Base-by-base conservation (phyloP, 2,797 vertebrate genomes). In the Mallotus villosus region DNA sequence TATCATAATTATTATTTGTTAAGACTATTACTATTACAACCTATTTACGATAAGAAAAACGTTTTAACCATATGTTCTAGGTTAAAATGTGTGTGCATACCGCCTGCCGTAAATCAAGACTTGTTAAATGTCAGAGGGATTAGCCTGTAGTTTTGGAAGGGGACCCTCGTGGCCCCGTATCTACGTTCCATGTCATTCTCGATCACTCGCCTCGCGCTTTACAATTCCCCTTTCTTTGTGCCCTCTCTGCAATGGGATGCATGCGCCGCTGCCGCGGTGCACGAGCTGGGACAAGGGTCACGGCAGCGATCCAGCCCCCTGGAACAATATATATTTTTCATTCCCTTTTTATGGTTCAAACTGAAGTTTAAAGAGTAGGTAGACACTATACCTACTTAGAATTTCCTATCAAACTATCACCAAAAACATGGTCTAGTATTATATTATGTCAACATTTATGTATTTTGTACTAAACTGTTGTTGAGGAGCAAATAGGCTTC, bases 141-240 rank as follows among this genome's bases (percentile, higher is more conserved):
- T 81, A 84, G 80, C 78, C 77, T 78, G 53, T 41, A 67, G 77
- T 72, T 74, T 75, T 83, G 86, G 87, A 86, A 73, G 21, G 81
- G 83, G 83, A 85, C 85, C 80, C 83, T 81, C 74, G 78, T 81
- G 84, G 80, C 84, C 84, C 84, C 80, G 77, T 82, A 87, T 87
- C 88, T 87, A 81, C 80, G 81, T 82, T 83, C 82, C 72, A 79
- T 82, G 77, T 86, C 86, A 82, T 75, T 83, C 83, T 78, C 81
- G 80, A 83, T 88, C 83, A 84, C 77, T 85, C 79, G 81, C 75
- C 81, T 79, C 80, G 83, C 85, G 64, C 81, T 82, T 88, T 89
- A 87, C 78, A 89, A 85, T 78, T 73, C 80, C 82, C 81, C 81
- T 74, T 86, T 86, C 79, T 87, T 89, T 91, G 89, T 87, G 87